Evolutionary conservation across 2,113 vertebrate genomes (phyloP).

Genomic region (Aix galericulata): DNA sequence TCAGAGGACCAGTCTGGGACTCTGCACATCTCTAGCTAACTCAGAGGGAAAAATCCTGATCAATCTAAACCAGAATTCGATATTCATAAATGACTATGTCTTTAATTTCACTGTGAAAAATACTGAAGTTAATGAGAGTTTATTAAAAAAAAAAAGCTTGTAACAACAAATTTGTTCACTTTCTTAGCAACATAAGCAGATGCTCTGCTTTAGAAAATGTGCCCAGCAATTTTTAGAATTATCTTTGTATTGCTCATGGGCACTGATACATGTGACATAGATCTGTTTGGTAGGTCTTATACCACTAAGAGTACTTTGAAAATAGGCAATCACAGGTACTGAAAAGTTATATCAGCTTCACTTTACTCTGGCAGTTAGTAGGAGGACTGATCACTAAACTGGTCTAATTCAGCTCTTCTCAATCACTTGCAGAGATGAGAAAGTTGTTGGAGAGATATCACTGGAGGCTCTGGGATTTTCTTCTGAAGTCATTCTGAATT

Average conservation of each 20-base stretch:
- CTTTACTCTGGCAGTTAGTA: not conserved
- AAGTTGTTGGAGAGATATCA: slow-evolving; percentile 75
- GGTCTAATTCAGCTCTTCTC: slow-evolving; percentile 60
- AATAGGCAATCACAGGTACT: slow-evolving; percentile 18
- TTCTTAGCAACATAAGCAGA: not conserved
- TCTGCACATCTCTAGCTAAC: accelerated
- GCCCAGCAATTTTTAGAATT: not conserved
- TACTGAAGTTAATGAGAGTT: not conserved
- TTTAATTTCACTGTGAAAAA: not conserved
- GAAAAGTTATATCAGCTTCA: not conserved
- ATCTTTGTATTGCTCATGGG: not conserved
- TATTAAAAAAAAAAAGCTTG: not conserved
- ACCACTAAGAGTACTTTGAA: not conserved
- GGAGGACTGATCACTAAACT: slow-evolving; percentile 51
- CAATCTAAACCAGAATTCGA: not conserved
- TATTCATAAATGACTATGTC: not conserved
- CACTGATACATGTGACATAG: not conserved
- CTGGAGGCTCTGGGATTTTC: slow-evolving; percentile 82
- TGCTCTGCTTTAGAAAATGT: not conserved
- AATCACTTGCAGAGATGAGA: slow-evolving; percentile 72
- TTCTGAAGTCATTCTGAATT: slow-evolving; percentile 85
- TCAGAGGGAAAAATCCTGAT: not conserved
- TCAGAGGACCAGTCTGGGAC: not conserved
- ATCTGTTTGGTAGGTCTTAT: not conserved
- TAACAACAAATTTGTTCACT: not conserved